Evolutionary conservation across 2,888 invertebrate genomes (phyloP), one percentile per base, ranked within the genome.

Genomic region (Eupithecia vulgata): DNA sequence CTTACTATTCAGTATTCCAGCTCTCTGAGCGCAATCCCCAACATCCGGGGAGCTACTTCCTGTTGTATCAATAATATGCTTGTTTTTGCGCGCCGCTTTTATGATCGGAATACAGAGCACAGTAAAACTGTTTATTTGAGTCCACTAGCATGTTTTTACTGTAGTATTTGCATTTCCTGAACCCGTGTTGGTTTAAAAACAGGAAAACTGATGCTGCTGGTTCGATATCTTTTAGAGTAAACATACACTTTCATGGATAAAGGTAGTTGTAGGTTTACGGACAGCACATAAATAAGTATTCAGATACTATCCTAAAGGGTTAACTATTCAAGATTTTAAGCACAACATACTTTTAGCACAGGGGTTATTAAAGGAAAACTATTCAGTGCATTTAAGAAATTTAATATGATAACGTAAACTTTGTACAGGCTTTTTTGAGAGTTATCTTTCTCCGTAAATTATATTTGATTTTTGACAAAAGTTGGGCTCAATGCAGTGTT

Each of bases 71-170:
- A 68, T 59, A 68, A 59, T 59, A 68, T 37, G 68, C 68, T 57
- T 68, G 59, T 68, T 68, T 68, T 68, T 68, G 57, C 48, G 25
- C 25, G 68, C 25, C 35, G 59, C 59, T 59, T 68, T 65, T 65
- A 65, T 37, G 65, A 65, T 42, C 40, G 25, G 21, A 59, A 68
- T 68, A 68, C 37, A 59, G 57, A 35, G 8, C 25, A 42, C 17
- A 68, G 68, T 59, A 68, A 68, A 68, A 68, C 30, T 30, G 68
- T 57, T 69, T 61, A 69, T 69, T 62, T 25, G 61, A 69, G 45
- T 61, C n/a, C 10, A 65, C 40, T 40, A 25, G n/a, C n/a, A 52
- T 67, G 67, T 67, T 67, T 48, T 48, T 67, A 48, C 67, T 34
- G 12, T n/a, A 40, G 45, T 17, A 48, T 67, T 45, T 67, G 67